Evolutionary conservation across 2,113 vertebrate genomes (phyloP).

Genomic region (Oreochromis aureus): DNA sequence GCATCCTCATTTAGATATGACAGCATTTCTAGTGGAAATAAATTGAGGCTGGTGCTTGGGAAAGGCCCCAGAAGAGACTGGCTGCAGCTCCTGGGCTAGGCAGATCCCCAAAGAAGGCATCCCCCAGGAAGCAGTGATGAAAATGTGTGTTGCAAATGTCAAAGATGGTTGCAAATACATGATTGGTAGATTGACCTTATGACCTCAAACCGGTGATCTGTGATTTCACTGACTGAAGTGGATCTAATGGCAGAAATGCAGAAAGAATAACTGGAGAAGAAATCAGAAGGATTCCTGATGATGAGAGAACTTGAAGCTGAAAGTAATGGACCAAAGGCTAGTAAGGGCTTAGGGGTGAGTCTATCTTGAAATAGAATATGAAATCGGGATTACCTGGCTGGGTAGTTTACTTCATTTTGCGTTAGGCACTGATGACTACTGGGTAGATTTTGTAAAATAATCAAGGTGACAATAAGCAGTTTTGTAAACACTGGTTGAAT

Average conservation of each 20-base stretch:
- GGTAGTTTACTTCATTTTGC: not conserved
- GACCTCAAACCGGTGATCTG: not conserved
- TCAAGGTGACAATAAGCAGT: not conserved
- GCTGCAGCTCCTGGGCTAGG: not conserved
- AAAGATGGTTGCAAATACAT: not conserved
- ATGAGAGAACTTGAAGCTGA: not conserved
- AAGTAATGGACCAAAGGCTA: not conserved
- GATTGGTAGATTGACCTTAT: not conserved
- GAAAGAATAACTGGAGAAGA: not conserved
- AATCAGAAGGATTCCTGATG: not conserved
- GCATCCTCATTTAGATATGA: not conserved
- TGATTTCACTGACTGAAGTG: not conserved
- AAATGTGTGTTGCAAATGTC: not conserved
- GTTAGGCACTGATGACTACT: not conserved
- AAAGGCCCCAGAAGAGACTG: not conserved
- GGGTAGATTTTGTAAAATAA: not conserved
- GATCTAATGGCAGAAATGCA: not conserved
- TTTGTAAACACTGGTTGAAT: not conserved
- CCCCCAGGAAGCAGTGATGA: not conserved
- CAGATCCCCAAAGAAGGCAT: not conserved
- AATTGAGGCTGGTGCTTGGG: not conserved
- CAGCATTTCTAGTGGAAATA: not conserved
- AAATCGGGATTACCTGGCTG: not conserved
- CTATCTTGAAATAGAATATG: not conserved
- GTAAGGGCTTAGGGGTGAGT: not conserved